Evolutionary conservation across 2,113 vertebrate species (phyloP), one percentile per base, ranked within the genome.

Genomic region (Ahaetulla prasina): DNA sequence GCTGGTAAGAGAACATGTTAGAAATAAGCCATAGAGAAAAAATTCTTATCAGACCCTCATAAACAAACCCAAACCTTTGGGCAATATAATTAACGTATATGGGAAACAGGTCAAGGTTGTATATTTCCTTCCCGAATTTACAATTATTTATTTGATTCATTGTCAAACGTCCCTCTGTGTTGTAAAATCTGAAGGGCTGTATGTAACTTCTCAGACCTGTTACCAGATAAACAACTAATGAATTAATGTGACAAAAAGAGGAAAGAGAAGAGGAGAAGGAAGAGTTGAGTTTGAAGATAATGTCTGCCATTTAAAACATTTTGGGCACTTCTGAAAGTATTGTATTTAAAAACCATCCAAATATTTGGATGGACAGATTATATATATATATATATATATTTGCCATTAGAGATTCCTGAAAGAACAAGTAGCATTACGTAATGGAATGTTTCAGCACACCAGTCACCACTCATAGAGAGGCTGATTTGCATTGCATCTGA

Each of bases 381-480:
- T 93, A 86, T 85, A 90, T 91, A 8, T 23, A 8, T 23, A 8
- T 1, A 50, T 23, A 8, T n/a, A 18, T 3, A 39, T 80, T 74
- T 0, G 25, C 35, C 43, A 3, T 35, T 45, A 90, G 89, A 89
- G 27, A 63, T 54, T 54, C 0, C 2, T 2, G 4, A 4, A 87
- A 93, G 93, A n/a, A 63, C 85, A 90, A 94, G 43, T 86, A 94
- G 57, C 89, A 94, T 89, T 93, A 91, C 22, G n/a, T 85, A 95
- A 80, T 35, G 52, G 9, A 91, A 88, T 35, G 35, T 60, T 68
- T 87, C 0, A 2, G 1, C 89, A 87, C 55, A 1, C 8, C 86
- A 57, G 10, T 52, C 0, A 0, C 55, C 57, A 49, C 27, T 39
- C 89, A 60, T 74, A 20, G 88, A 47, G 89, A 94, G 54, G 87